These are phyloP conservation scores for Ceriagrion tenellum DNA, from an alignment of 2,888 invertebrate genomes.

Conservation along the genomic window DNA sequence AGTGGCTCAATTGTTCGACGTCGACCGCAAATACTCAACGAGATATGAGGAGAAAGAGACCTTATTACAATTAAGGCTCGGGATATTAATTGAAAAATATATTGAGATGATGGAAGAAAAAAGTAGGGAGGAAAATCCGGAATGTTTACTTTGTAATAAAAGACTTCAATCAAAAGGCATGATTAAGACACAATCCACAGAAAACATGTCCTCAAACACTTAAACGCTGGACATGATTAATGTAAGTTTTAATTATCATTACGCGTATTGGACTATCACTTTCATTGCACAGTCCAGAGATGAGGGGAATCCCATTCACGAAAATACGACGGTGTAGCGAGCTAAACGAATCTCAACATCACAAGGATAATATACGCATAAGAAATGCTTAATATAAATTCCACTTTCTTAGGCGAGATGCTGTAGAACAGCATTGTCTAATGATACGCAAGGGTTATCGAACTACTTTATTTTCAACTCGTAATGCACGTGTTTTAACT, in stretches of 20 bases:
- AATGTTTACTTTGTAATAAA: not conserved
- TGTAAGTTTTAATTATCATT: not conserved
- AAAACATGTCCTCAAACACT: not conserved
- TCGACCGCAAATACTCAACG: not conserved
- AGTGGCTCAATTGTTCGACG: not conserved
- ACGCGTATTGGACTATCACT: too few relatives aligned
- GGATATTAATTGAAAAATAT: not conserved
- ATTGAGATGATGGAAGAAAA: not conserved
- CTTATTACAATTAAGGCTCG: not conserved
- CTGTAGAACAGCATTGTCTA: too few relatives aligned
- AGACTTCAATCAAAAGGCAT: not conserved
- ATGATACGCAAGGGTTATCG: too few relatives aligned
- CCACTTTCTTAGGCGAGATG: too few relatives aligned
- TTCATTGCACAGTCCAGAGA: too few relatives aligned
- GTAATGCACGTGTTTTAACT: too few relatives aligned
- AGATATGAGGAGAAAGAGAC: not conserved
- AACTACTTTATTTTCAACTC: too few relatives aligned
- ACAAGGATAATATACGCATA: too few relatives aligned
- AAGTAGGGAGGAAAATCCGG: not conserved
- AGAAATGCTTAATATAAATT: too few relatives aligned
- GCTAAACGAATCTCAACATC: too few relatives aligned
- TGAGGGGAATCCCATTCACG: too few relatives aligned
- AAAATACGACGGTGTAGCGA: too few relatives aligned
- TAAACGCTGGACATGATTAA: not conserved
- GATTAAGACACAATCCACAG: not conserved